Evolutionary conservation across 2,797 vertebrate genomes (phyloP).

Genomic region (Coregonus ussuriensis): DNA sequence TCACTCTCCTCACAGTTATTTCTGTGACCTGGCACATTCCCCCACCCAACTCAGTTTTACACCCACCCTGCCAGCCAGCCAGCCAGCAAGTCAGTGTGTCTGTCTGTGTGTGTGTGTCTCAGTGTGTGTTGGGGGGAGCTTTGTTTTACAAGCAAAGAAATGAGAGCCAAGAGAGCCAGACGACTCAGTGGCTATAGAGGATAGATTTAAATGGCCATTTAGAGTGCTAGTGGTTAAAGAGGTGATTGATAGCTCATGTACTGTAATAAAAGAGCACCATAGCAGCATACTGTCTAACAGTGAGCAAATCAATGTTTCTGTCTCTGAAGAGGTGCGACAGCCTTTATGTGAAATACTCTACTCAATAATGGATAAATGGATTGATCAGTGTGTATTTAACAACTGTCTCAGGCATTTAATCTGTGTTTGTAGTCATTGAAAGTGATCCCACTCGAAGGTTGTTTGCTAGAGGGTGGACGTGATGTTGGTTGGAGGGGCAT

Average conservation of each 20-base stretch:
- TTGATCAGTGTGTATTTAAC: too few relatives aligned
- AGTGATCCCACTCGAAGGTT: not conserved
- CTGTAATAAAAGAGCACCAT: not conserved
- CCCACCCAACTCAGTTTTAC: not conserved
- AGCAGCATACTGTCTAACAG: not conserved
- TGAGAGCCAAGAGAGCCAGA: too few relatives aligned
- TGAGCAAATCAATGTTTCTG: not conserved
- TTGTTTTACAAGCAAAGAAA: not conserved
- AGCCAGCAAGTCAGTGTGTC: not conserved
- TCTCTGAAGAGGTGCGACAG: not conserved
- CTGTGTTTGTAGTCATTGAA: too few relatives aligned
- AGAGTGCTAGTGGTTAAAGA: not conserved
- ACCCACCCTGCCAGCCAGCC: not conserved
- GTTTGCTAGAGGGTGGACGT: slow-evolving; percentile 41
- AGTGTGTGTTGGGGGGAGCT: not conserved
- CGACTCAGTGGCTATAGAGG: too few relatives aligned
- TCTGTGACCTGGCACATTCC: not conserved
- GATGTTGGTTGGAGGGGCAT: not conserved
- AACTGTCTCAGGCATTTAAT: too few relatives aligned
- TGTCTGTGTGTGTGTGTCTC: not conserved
- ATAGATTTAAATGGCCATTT: too few relatives aligned
- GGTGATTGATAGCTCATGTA: not conserved
- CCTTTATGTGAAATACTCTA: too few relatives aligned
- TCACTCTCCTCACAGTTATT: slow-evolving; percentile 40
- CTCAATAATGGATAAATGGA: too few relatives aligned